These are phyloP conservation scores for Reticulitermes speratus DNA, from an alignment of 1,140 invertebrate genomes.

Conservation along the genomic window DNA sequence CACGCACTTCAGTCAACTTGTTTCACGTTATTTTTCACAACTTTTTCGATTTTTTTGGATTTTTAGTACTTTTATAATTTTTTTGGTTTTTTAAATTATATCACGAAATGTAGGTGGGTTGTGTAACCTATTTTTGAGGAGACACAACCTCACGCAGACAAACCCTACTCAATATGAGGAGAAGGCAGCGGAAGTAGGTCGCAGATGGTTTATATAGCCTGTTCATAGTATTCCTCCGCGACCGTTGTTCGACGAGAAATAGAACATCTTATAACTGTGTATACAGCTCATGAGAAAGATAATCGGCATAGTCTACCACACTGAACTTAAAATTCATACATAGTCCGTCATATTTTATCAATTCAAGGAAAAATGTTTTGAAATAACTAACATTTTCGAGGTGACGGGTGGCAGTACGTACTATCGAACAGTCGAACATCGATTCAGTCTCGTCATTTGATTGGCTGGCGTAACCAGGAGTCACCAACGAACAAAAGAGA, in stretches of 20 bases:
- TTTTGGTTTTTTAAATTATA: conserved; percentile 77
- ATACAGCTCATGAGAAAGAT: too few species aligned
- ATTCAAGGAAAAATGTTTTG: too few species aligned
- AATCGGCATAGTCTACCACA: too few species aligned
- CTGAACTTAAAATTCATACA: too few species aligned
- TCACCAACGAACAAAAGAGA: neutral
- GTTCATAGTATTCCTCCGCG: neutral
- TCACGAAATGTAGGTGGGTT: conserved; percentile 75
- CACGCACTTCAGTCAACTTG: conserved; percentile 31
- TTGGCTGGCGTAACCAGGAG: neutral
- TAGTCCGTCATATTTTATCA: too few species aligned
- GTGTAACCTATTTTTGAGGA: conserved; percentile 68
- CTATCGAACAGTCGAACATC: neutral
- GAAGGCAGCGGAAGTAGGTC: conserved; percentile 51
- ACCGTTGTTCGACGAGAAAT: neutral
- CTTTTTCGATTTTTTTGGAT: conserved; percentile 60
- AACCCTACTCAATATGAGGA: conserved; percentile 60
- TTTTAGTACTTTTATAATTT: conserved; percentile 62
- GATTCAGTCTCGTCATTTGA: neutral
- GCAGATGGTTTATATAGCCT: conserved; percentile 47
- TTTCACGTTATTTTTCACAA: conserved; percentile 44
- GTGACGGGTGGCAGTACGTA: neutral
- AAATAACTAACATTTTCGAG: neutral
- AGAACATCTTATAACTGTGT: neutral
- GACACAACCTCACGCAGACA: conserved; percentile 60